Evolutionary conservation across 2,797 vertebrate species (phyloP), one percentile per base, ranked within the genome.

Genomic region (Danio tinwini): DNA sequence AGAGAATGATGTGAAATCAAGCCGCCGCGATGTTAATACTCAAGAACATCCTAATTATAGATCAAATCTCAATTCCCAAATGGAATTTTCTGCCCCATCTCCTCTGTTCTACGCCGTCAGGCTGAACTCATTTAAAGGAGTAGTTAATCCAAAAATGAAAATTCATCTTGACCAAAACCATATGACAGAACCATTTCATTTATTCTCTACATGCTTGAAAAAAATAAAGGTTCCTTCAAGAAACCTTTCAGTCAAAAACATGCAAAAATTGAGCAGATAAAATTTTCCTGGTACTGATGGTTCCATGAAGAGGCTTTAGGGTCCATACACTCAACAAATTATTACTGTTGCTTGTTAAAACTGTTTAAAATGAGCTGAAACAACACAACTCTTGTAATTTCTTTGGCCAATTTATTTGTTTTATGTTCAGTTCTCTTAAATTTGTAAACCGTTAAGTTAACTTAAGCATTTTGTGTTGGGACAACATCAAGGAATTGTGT

Each of bases 1-100:
- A 58, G 53, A n/a, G 10, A 76, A 29, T 14, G 3, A 40, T 37
- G 50, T 58, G 17, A 39, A 76, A 67, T 40, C 6, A 2, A 53
- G n/a, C 12, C 6, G 9, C 49, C 29, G 12, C 19, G 5, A n/a
- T 45, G n/a, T 45, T 13, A 19, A 62, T 52, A 74, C 59, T 42
- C 62, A 44, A 61, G 45, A 61, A 49, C 11, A 47, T 53, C 47
- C 37, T 56, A 45, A 39, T 29, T 67, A 17, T 44, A 53, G 44
- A 61, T 10, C 14, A 9, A n/a, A n/a, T 61, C 14, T 73, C 13
- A 21, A 45, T 58, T 59, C 21, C 21, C 16, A 49, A 58, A 58
- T 56, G 7, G 5, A 56, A 67, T 67, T 39, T 50, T 68, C n/a
- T 50, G 53, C 64, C 8, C 59, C n/a, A 39, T 58, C 74, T 47